Base-by-base conservation (phyloP, 2,888 invertebrate species). In the Notocelia uddmanniana region DNA sequence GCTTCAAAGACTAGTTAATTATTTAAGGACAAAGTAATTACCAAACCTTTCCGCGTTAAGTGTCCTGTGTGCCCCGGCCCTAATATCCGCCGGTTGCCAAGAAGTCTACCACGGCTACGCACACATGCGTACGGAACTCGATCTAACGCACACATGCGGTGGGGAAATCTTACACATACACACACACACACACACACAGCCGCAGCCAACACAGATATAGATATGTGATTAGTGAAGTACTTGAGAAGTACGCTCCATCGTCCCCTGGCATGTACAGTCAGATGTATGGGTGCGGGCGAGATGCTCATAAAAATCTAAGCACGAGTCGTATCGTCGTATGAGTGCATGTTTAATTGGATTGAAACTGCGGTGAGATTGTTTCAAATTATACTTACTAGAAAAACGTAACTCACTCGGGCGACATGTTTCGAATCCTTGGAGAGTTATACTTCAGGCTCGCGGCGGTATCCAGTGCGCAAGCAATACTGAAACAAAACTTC, bases 101-200 rank as follows among this genome's bases (percentile, higher is more conserved):
- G 83, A 82, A 85, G 90, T 89, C 89, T 89, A 82, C 85, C 84
- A 80, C 82, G 82, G 79, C 80, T 77, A 78, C 81, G 78, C 85
- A 81, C 86, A 83, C 85, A 77, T 77, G 76, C 72, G 73, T 76
- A 69, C 78, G 79, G 84, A 87, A 88, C 87, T 82, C 81, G 86
- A 89, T 84, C 83, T 41, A 83, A 83, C 78, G 73, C 79, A 78
- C 83, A 80, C 86, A 81, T 77, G 77, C 78, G 75, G 37, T 70
- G 80, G 83, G 88, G 88, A 89, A 88, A 87, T 85, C 87, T 84
- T 82, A 8, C 34, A 66, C 54, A 68, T 41, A 45, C 62, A 54
- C 87, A 84, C 82, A 5, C 31, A 64, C 87, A 84, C 82, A 5
- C 19, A 64, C 64, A 68, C 52, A 45, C 62, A 55, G 18, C 9